Evolutionary conservation across 2,113 vertebrate genomes (phyloP), one percentile per base, ranked within the genome.

Genomic region (Arizona elegans): DNA sequence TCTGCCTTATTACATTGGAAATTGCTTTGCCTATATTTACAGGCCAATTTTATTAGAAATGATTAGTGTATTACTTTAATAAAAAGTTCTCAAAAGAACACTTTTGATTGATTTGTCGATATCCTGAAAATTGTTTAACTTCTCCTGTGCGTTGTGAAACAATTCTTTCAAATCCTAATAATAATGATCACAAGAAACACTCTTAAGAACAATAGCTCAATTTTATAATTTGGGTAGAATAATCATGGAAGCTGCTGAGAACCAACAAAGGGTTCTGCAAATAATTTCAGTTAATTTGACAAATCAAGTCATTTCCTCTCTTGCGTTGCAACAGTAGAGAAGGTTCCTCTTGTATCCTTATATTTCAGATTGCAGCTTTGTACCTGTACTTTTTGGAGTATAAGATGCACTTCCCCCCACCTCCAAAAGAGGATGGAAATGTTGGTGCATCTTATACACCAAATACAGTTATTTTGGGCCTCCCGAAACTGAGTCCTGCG

Each of bases 1-100:
- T 93, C 87, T 43, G 24, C 65, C 33, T 70, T 23, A 3, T 86
- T 65, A 62, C 23, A 5, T 23, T 62, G 53, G 33, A 62, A 91
- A 91, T 90, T 93, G 0, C 85, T 85, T 94, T 92, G 43, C 53
- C 24, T 87, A 91, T 58, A 91, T 89, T 81, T 93, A 65, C 85
- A 85, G 33, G 47, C 70, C 89, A 52, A 93, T 87, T 12, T 85
- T 92, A 53, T 23, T 92, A 91, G 59, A 81, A 88, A 56, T 88
- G 62, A 91, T 85, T 59, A 23, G 62, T 29, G 55, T 87, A 91
- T 59, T 87, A 87, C 75, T 88, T 47, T 23, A 88, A 33, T 53
- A 38, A 91, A 47, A 54, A 86, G 19, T 15, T 47, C 24, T 8
- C 9, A 17, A 81, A 17, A 8, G 50, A 86, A 53, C 56, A n/a